Conservation (phyloP, 2,888 invertebrate species). For the Hemistola chrysoprasaria region DNA sequence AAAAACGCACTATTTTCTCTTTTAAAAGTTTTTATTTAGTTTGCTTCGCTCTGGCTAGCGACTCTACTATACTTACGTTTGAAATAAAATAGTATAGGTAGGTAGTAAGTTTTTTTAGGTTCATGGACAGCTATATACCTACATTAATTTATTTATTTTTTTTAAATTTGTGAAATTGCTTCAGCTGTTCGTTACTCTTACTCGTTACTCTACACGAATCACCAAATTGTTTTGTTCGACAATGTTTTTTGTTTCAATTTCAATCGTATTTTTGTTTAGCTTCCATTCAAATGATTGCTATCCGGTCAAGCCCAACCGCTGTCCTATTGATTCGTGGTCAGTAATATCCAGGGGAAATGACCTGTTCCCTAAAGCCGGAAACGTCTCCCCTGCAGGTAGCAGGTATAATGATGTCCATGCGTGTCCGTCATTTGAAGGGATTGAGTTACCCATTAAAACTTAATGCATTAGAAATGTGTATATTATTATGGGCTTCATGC, state of each 20-base stretch:
- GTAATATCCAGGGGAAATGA: conserved; percentile 44
- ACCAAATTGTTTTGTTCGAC: not conserved
- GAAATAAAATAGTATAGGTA: too few species aligned
- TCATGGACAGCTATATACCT: too few species aligned
- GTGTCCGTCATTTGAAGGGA: conserved; percentile 41
- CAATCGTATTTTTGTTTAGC: not conserved
- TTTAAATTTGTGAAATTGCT: too few species aligned
- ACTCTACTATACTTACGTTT: too few species aligned
- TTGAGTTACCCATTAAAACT: conserved; percentile 23
- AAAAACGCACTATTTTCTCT: not conserved
- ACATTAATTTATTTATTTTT: too few species aligned
- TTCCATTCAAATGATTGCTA: not conserved
- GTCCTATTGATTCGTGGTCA: conserved; percentile 39
- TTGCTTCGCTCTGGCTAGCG: too few species aligned
- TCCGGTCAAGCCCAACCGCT: conserved; percentile 10
- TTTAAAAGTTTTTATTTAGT: conserved; percentile 1
- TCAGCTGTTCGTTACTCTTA: too few species aligned
- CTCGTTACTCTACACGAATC: too few species aligned
- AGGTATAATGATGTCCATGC: conserved; percentile 47
- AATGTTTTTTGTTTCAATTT: too few species aligned
- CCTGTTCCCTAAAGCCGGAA: conserved; percentile 51
- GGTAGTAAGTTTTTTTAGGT: too few species aligned
- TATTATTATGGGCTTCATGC: conserved; percentile 15
- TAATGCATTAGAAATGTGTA: not conserved
- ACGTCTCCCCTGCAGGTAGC: conserved; percentile 38